Evolutionary conservation across 1,140 invertebrate genomes (phyloP), one percentile per base, ranked within the genome.

Genomic region (Drosophila azteca): DNA sequence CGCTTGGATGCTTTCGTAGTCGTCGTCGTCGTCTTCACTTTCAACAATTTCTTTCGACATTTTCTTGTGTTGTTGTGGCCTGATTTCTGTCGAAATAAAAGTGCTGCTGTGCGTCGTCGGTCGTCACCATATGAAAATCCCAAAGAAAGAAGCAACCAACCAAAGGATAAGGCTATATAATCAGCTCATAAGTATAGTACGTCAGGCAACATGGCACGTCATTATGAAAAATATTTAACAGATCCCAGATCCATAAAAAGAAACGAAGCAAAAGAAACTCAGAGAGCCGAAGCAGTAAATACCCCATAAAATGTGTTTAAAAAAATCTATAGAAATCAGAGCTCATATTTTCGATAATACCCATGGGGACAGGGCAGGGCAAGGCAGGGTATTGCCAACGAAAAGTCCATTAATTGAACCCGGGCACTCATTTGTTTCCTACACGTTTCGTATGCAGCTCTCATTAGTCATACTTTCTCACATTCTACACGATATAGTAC

Each of bases 381-480:
- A n/a, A n/a, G 9, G 9, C n/a, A 15, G 35, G 15, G 26, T 20
- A 45, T 31, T 46, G 39, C 1, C 9, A 64, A 46, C 24, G 57
- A 35, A 50, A 62, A 43, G 11, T 8, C 6, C 29, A 45, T 60
- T 55, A 22, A 29, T 50, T 17, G 6, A 29, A 66, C 63, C 57
- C 6, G 2, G 44, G 44, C 46, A 3, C 35, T 41, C 53, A 46
- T 35, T 35, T 35, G 3, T 35, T 35, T 35, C 31, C 9, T 35
- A 35, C 35, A 11, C 35, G 9, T 65, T 83, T 72, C 45, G 24
- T 60, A 52, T 60, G 64, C 61, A 57, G 51, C 60, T 17, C 15
- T 50, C 58, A 65, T 85, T 82, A 85, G 82, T 85, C 82, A 85
- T 80, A 62, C 31, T 9, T 43, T 29, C 45, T 13, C 65, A 24